Evolutionary conservation across 2,797 vertebrate species (phyloP), one percentile per base, ranked within the genome.

Genomic region (Falco rusticolus): DNA sequence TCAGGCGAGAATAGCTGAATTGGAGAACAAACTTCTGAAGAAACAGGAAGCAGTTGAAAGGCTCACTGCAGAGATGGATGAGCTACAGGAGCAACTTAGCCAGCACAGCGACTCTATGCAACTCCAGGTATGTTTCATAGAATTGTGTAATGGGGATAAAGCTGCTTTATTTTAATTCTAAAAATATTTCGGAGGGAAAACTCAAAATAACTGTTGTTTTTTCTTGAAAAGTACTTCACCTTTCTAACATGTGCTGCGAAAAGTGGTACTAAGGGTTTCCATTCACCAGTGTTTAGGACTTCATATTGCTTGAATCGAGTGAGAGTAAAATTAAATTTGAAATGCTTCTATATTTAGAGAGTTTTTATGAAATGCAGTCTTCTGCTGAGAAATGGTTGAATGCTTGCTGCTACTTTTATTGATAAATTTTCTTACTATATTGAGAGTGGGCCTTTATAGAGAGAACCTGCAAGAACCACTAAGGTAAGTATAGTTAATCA

Each of bases 71-170:
- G 90, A 94, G 66, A 77, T 92, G 60, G 77, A 90, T 1, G 91
- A 95, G 7, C 90, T 98, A 37, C 91, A 87, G 87, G 97, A 98
- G 20, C 96, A 96, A 13, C 80, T 98, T 5, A 65, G 94, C 33
- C 97, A 98, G 51, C 97, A 97, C 31, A 96, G 31, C 1, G 21
- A 80, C n/a, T 93, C 94, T 9, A 1, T 80, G 71, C 84, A 84
- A 13, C 78, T 92, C 72, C 91, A 96, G 90, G 93, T 97, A 7
- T 17, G 41, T 54, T 85, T 34, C 11, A 20, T 1, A 56, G 50
- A 71, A 11, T 0, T 64, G 33, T 20, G 2, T 43, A 48, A 51
- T 12, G 17, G 37, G 39, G 5, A 48, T 77, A 43, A 41, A 17
- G 18, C 5, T 26, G 6, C 16, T 29, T 64, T 10, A 6, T 59